Evolutionary conservation across 2,888 invertebrate genomes (phyloP), one percentile per base, ranked within the genome.

Genomic region (Tenthredo scrophulariae): DNA sequence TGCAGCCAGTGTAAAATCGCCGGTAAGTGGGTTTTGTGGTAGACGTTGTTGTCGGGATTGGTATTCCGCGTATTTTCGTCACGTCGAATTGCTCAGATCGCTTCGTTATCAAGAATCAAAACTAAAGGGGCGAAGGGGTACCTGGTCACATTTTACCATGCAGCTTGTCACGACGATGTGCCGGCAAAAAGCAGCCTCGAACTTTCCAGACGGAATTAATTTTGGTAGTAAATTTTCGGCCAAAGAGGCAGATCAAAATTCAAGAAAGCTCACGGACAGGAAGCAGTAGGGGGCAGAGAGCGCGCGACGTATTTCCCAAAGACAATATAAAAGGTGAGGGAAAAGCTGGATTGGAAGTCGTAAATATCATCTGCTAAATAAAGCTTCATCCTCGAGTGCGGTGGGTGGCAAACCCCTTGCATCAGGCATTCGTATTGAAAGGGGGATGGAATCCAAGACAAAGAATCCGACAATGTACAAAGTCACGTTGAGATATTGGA

Each of bases 321-420:
- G 91, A 91, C 91, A 91, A 91, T 91, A 91, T 90, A 91, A 91
- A 91, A 91, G 90, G 91, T 89, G 87, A 87, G 87, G 88, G 91
- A 85, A 84, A 87, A 87, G 86, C 85, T 84, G 90, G 89, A 92
- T 92, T 91, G 91, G 89, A 91, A 92, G 92, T 91, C 92, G 90
- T 93, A 92, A 93, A 93, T 93, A 93, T 93, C 91, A 92, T 92
- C 92, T 92, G 92, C 92, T 92, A 92, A 92, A 92, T 92, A 92
- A 92, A 92, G 91, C 92, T 91, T 90, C 89, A 89, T 90, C 90
- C 88, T 90, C 88, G 90, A 91, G 90, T 90, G 88, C 88, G 89
- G 87, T 86, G 85, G 87, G 88, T 88, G 89, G 88, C 86, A 89
- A 91, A 90, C 91, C 88, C 91, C 91, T 91, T 91, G 89, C 89